Base-by-base conservation (phyloP, 2,797 vertebrate genomes). In the Lutjanus campechanus region DNA sequence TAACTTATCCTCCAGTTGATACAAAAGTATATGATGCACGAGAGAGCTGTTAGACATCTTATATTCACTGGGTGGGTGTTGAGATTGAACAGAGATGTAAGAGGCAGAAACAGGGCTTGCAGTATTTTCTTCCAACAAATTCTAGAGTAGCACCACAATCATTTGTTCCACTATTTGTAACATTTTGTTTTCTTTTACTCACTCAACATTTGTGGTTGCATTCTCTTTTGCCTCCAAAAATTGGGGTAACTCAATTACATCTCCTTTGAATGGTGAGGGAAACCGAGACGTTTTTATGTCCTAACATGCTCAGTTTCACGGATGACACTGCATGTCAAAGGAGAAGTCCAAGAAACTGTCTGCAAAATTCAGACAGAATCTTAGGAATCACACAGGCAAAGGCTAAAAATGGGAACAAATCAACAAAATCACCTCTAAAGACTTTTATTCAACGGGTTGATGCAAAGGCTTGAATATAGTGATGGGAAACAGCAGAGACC, bases 151-250 rank as follows among this genome's bases (percentile, higher is more conserved):
- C 17, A 13, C 7, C 40, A 13, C 40, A 76, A 11, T n/a, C 4
- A 63, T 53, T 46, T 79, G 22, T 62, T 83, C 20, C 2, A 40
- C 17, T 44, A 59, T 53, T 67, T 68, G 12, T 49, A 69, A 59
- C 22, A 64, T 60, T 69, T 73, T 58, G 65, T 72, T 70, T 69
- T 65, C 1, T 61, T 84, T 63, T 56, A 40, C 11, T 73, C 25
- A 15, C 20, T 54, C 20, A 76, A 12, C 46, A 69, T 69, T 51
- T 69, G 69, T 69, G 63, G 50, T 67, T 58, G 50, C 46, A 53
- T 68, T 12, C 11, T 20, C 4, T 47, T 65, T 49, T 55, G 13
- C 46, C n/a, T 65, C 43, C 49, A 77, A 43, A 68, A 68, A 7
- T 11, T 13, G 10, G 53, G 25, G 20, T 43, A 73, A 70, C 6